Base-by-base conservation (phyloP, 2,113 vertebrate species). In the Sorex araneus region DNA sequence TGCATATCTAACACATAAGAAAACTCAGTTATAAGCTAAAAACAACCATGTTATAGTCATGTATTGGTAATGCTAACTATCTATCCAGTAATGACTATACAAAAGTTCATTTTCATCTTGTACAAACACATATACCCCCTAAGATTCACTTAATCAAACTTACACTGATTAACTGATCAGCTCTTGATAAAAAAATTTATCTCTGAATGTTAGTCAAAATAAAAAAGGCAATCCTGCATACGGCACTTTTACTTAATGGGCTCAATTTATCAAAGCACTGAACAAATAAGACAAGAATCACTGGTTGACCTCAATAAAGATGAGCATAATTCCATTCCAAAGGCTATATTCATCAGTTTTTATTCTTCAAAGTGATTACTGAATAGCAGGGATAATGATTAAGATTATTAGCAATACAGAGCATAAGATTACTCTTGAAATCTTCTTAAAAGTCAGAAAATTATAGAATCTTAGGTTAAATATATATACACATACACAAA, bases 1-100 rank as follows among this genome's bases (percentile, higher is more conserved):
- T 90, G 19, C 27, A 81, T 95, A 95, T 84, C 98, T 98, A 79
- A 3, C 1, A 95, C 34, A 6, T 71, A 76, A 97, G 2, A 95
- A 96, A 93, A 94, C 0, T 27, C 63, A 84, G 66, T 50, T 66
- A 54, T n/a, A 77, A 73, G 27, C 30, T 77, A 15, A 75, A 88
- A 93, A 88, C 21, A 54, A 76, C 10, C 88, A 45, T 5, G 45
- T 91, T 36, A 94, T 79, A 95, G 63, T 88, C 32, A 50, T 25
- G 74, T n/a, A 71, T 0, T 71, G 30, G 19, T 89, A 82, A 92
- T 21, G 9, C 28, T 86, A 83, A 12, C 30, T 79, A 77, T 32
- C 89, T 32, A 74, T 70, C 86, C 7, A 21, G 10, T 71, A 21
- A 70, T n/a, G 16, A 70, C 63, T 66, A 60, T 23, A 82, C 13